These are phyloP conservation scores for Ochotona curzoniae DNA, from an alignment of 2,113 vertebrate species.

Conservation along the genomic window DNA sequence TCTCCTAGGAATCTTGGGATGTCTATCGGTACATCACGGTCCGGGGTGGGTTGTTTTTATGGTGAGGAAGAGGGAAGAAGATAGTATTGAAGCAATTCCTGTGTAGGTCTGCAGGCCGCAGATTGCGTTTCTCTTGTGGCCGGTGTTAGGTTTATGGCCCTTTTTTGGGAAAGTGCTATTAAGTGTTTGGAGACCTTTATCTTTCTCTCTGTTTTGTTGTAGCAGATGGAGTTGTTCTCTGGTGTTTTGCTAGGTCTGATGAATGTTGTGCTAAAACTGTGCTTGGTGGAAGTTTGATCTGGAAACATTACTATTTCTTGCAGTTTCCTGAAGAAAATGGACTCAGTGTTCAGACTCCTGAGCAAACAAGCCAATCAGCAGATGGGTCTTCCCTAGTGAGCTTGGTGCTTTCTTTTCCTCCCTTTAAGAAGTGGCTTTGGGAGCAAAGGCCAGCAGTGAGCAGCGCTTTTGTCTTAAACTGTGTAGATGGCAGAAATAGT, in stretches of 20 bases:
- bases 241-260: conserved; percentile 78
- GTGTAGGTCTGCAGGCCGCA: conserved; percentile 69
- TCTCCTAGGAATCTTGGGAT: conserved; percentile 75
- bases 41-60: conserved; percentile 66
- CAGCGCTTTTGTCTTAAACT: conserved; percentile 54
- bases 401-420: neutral
- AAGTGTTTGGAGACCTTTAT: conserved; percentile 78
- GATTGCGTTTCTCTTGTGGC: conserved; percentile 71
- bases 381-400: neutral
- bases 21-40: conserved; percentile 69
- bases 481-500: conserved; percentile 6
- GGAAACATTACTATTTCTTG: conserved; percentile 82
- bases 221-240: conserved; percentile 72
- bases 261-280: conserved; percentile 65
- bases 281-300: conserved; percentile 81
- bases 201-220: conserved; percentile 79
- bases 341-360: conserved; percentile 31
- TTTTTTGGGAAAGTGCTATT: conserved; percentile 77
- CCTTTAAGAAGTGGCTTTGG: conserved; percentile 4
- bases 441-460: conserved; percentile 8
- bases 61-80: conserved; percentile 72
- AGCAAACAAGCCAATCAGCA: neutral
- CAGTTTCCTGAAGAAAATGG: conserved; percentile 81
- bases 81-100: conserved; percentile 75
- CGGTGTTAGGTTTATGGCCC: conserved; percentile 70